Conservation (phyloP, 2,797 vertebrate genomes). For the Falco novaeseelandiae region DNA sequence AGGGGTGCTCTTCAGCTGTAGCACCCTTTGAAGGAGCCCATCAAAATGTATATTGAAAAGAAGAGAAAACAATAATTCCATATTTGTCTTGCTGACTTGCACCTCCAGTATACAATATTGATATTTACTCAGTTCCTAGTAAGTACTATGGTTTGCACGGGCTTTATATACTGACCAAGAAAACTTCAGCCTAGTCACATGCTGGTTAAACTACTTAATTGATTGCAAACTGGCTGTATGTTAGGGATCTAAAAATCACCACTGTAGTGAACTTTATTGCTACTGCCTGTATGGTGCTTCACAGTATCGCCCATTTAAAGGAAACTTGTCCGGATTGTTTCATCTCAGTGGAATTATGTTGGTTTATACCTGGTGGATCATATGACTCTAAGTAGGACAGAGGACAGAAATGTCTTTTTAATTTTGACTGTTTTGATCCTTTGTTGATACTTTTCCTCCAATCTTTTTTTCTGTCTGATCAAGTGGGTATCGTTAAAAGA, state of each 20-base stretch:
- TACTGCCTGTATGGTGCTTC: not conserved
- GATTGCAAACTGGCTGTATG: not conserved
- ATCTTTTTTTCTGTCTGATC: not conserved
- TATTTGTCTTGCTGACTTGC: not conserved
- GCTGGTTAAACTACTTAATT: not conserved
- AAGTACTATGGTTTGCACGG: not conserved
- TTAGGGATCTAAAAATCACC: not conserved
- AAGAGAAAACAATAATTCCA: not conserved
- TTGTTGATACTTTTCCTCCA: not conserved
- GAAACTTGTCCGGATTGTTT: not conserved
- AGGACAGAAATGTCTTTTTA: not conserved
- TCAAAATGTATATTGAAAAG: not conserved
- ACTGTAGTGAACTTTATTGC: not conserved
- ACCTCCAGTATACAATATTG: not conserved
- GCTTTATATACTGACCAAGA: not conserved
- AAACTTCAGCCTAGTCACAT: not conserved
- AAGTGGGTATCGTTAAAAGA: not conserved
- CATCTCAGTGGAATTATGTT: not conserved
- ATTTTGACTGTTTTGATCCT: conserved; percentile 1
- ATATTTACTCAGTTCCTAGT: not conserved
- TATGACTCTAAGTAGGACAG: not conserved
- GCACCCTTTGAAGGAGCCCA: not conserved
- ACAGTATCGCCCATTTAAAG: not conserved
- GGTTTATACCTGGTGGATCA: not conserved
- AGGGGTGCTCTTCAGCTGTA: not conserved